Evolutionary conservation across 2,888 invertebrate genomes (phyloP).

Genomic region (Melitaea athalia): DNA sequence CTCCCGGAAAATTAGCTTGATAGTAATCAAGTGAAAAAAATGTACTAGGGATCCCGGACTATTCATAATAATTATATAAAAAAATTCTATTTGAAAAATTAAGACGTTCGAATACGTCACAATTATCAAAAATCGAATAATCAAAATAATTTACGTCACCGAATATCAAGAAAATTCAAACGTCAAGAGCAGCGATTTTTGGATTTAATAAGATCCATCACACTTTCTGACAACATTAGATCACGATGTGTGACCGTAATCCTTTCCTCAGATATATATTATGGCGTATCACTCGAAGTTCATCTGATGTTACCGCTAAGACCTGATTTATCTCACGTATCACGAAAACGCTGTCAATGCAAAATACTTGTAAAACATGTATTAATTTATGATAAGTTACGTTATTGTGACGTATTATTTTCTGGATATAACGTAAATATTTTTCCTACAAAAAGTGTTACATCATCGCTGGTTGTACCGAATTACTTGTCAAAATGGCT

Average conservation of each 20-base stretch:
- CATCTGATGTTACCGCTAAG: slow-evolving; percentile 40
- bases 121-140: background rate
- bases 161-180: slow-evolving; percentile 8
- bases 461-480: background rate
- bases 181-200: slow-evolving; percentile 13
- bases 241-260: slow-evolving; percentile 41
- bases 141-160: background rate
- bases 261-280: slow-evolving; percentile 29
- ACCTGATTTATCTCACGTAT: slow-evolving; percentile 40
- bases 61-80: no score
- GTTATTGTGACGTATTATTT: background rate
- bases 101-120: background rate
- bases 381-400: slow-evolving; percentile 48
- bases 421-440: background rate
- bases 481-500: no score
- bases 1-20: no score
- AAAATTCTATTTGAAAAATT: background rate
- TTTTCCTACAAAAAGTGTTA: background rate
- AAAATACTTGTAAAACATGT: slow-evolving; percentile 27
- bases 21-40: no score
- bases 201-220: slow-evolving; percentile 30
- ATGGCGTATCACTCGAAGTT: slow-evolving; percentile 31
- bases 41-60: no score
- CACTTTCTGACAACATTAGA: slow-evolving; percentile 29
- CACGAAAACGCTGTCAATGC: slow-evolving; percentile 30